phyloP scores from a whole-genome alignment of 1,140 invertebrate genomes.

The Philotrypesis tridentata region DNA sequence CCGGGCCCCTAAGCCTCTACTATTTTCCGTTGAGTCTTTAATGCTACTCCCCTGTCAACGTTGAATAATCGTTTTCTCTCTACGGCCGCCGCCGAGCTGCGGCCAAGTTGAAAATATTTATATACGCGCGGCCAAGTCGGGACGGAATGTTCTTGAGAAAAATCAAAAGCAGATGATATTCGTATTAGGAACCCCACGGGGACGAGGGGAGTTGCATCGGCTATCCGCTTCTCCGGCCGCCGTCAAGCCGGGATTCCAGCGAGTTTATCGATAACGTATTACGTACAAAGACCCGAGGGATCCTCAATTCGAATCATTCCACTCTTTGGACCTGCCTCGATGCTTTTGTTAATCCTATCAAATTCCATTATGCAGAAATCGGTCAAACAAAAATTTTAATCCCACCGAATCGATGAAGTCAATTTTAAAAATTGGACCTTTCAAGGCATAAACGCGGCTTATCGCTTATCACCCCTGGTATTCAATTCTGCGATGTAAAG shows the following conservation, averaged over 20 bases:
- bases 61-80: not conserved
- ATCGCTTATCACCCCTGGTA: too few relatives aligned
- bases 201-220: not conserved
- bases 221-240: not conserved
- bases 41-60: not conserved
- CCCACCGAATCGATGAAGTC: too few relatives aligned
- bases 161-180: not conserved
- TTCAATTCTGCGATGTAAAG: too few relatives aligned
- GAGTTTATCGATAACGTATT: slow-evolving; percentile 40
- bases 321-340: not conserved
- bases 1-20: not conserved
- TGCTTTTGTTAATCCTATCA: too few relatives aligned
- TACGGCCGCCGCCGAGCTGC: too few relatives aligned
- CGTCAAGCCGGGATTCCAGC: slow-evolving; percentile 9
- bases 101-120: too few relatives aligned
- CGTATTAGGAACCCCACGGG: slow-evolving; percentile 6
- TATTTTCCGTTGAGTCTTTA: not conserved
- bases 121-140: too few relatives aligned
- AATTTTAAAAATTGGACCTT: too few relatives aligned
- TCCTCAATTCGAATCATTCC: not conserved
- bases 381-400: too few relatives aligned
- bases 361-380: too few relatives aligned
- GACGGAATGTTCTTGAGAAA: too few relatives aligned
- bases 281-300: slow-evolving; percentile 23
- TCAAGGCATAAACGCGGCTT: too few relatives aligned